Base-by-base conservation (phyloP, 1,140 invertebrate species). In the Proctacanthus coquilletti region DNA sequence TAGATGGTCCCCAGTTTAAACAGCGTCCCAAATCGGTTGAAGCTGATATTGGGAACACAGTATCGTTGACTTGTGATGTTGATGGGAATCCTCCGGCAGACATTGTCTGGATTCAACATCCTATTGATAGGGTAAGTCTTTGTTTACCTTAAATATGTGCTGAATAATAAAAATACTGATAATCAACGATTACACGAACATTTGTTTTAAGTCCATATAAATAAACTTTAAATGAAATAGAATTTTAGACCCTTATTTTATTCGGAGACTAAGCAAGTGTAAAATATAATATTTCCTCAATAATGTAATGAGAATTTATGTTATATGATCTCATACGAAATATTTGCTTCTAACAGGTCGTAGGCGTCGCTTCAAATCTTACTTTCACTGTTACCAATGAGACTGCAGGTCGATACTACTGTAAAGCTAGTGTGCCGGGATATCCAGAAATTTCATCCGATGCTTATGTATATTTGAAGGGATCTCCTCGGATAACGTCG, bases 361-460 rank as follows among this genome's bases (percentile, higher is more conserved):
- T 84, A 5, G 77, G 78, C 20, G 76, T 70, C 42, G 78, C 75
- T 36, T 64, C 77, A 1, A 86, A 86, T 53, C 66, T 85, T 38
- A 84, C 79, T 5, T 64, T 84, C 17, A 70, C 70, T 3, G 77
- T 88, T 27, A 77, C 74, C 44, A 71, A 75, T 1, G 75, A 83
- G 48, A 85, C 83, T 0, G 74, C 80, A 3, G 91, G 91, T 2
- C 69, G 76, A 32, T 96, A 94, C 53, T 76, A 78, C 41, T 95
- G 89, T 60, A 82, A 82, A 50, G 89, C 86, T 0, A 74, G 71
- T 33, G 82, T 91, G 3, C 68, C 71, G 1, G 81, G 80, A n/a
- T 94, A 89, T 53, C 71, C 75, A 3, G 83, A 87, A 62, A 75
- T 92, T 41, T 77, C 75, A 10, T 77, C 80, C 4, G 80, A 87